Percentiles rank a stretch among this genome's conserved stretches.
phyloP scores from a whole-genome alignment of 2,888 invertebrate species.

The Drosophila picticornis region DNA sequence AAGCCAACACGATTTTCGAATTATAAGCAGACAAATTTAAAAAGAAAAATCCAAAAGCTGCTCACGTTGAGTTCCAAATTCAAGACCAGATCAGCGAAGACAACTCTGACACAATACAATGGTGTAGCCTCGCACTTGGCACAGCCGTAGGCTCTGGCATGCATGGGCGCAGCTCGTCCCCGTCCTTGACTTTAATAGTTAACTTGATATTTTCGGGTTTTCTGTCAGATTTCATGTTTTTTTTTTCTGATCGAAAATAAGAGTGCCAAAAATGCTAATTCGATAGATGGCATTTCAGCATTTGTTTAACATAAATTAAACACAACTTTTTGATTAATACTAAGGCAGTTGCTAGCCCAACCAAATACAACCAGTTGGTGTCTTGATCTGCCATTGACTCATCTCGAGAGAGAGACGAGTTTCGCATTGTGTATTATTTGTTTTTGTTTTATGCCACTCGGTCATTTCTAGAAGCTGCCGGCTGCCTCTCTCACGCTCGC shows the following conservation, averaged over 20 bases:
- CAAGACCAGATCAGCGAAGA: slow-evolving; percentile 43
- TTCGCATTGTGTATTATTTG: slow-evolving; percentile 9
- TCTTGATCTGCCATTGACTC: slow-evolving; percentile 44
- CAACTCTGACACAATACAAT: slow-evolving; percentile 40
- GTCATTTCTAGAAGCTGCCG: slow-evolving; percentile 46
- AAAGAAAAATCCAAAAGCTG: slow-evolving; percentile 26
- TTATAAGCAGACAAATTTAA: slow-evolving; percentile 26
- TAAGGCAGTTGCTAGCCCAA: slow-evolving; percentile 60
- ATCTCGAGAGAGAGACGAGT: slow-evolving; percentile 32
- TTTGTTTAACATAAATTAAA: slow-evolving; percentile 73
- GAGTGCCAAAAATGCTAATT: slow-evolving; percentile 74
- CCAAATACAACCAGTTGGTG: slow-evolving; percentile 47
- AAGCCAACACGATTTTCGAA: slow-evolving; percentile 12
- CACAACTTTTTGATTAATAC: slow-evolving; percentile 46
- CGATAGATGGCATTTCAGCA: slow-evolving; percentile 35
- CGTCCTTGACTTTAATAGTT: slow-evolving; percentile 72
- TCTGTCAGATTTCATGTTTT: slow-evolving; percentile 19
- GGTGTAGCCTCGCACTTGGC: slow-evolving; percentile 71
- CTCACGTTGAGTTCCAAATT: slow-evolving; percentile 26
- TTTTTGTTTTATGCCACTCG: slow-evolving; percentile 19
- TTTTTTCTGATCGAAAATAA: slow-evolving; percentile 59
- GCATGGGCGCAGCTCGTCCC: slow-evolving; percentile 64
- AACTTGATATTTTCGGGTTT: slow-evolving; percentile 51
- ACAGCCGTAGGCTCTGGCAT: slow-evolving; percentile 53
- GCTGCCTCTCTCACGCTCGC: slow-evolving; percentile 1